phyloP scores from a whole-genome alignment of 1,140 invertebrate species.

The Gonatopus flavifemur region DNA sequence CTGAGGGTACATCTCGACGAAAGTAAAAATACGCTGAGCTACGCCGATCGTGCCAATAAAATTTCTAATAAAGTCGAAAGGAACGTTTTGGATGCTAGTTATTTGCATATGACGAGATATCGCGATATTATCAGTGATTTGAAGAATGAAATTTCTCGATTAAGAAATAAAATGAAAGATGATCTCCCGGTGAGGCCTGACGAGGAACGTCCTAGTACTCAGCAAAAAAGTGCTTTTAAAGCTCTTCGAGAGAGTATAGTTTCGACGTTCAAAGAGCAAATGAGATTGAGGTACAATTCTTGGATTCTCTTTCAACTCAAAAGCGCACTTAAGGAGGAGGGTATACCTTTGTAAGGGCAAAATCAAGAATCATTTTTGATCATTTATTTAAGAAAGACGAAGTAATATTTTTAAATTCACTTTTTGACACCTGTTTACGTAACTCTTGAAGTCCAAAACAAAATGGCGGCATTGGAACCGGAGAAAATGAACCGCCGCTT shows the following conservation, averaged over 20 bases:
- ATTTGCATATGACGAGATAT: slow-evolving; percentile 78
- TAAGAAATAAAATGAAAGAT: slow-evolving; percentile 79
- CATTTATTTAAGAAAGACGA: too few relatives aligned
- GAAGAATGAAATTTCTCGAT: slow-evolving; percentile 77
- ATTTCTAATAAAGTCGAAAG: slow-evolving; percentile 80
- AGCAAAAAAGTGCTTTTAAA: slow-evolving; percentile 64
- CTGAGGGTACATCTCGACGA: slow-evolving; percentile 80
- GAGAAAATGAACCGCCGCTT: too few relatives aligned
- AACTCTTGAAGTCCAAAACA: too few relatives aligned
- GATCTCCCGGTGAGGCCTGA: slow-evolving; percentile 61
- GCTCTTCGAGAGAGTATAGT: slow-evolving; percentile 81
- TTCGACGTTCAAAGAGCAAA: slow-evolving; percentile 86
- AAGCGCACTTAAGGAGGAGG: too few relatives aligned
- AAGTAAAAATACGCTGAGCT: slow-evolving; percentile 82
- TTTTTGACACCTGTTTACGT: too few relatives aligned
- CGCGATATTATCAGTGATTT: slow-evolving; percentile 79
- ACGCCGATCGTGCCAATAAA: slow-evolving; percentile 89
- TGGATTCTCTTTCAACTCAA: slow-evolving; percentile 21
- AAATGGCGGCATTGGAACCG: too few relatives aligned
- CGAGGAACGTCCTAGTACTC: slow-evolving; percentile 14
- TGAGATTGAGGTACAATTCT: slow-evolving; percentile 76
- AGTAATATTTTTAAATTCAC: too few relatives aligned
- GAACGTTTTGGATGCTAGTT: slow-evolving; percentile 79
- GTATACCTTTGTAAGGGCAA: too few relatives aligned
- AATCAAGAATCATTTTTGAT: too few relatives aligned